Conservation (phyloP, 2,888 invertebrate genomes). For the Drosophila vallismaia region DNA sequence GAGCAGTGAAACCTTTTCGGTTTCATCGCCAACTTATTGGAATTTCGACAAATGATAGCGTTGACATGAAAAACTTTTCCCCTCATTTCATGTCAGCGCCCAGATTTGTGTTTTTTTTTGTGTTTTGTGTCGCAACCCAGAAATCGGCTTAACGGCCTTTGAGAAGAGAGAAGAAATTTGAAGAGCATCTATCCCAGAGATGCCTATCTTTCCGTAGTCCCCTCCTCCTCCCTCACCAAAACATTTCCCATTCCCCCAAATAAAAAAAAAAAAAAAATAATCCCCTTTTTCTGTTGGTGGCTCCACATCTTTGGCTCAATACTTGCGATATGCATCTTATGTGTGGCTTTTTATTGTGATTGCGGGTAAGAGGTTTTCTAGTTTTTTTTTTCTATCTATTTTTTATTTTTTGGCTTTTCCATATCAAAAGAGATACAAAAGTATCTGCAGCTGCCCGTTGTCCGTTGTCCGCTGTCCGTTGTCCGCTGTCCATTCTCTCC, state of each 20-base stretch:
- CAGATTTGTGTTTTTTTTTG: constrained; percentile 56
- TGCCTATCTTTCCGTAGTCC: constrained; percentile 62
- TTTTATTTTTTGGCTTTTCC: constrained; percentile 29
- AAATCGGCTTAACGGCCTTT: constrained; percentile 33
- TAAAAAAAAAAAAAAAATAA: constrained; percentile 5
- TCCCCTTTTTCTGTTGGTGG: background rate
- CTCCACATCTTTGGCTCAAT: constrained; percentile 22
- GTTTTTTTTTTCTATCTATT: too few relatives aligned
- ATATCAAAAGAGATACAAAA: constrained; percentile 9
- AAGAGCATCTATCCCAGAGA: constrained; percentile 68
- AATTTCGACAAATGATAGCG: constrained; percentile 67
- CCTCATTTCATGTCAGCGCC: constrained; percentile 36
- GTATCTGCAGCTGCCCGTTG: constrained; percentile 23
- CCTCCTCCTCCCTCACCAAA: background rate
- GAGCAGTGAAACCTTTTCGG: too few relatives aligned
- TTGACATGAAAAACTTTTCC: constrained; percentile 58
- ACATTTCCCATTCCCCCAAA: too few relatives aligned
- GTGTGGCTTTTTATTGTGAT: constrained; percentile 60
- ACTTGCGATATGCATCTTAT: constrained; percentile 63
- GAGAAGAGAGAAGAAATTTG: constrained; percentile 30
- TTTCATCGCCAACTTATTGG: constrained; percentile 47
- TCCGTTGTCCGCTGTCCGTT: constrained; percentile 14
- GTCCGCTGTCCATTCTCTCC: constrained; percentile 10
- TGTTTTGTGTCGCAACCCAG: constrained; percentile 64
- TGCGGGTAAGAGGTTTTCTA: constrained; percentile 36